Evolutionary conservation across 2,797 vertebrate species (phyloP), one percentile per base, ranked within the genome.

Genomic region (Typhlichthys eigenmanni): DNA sequence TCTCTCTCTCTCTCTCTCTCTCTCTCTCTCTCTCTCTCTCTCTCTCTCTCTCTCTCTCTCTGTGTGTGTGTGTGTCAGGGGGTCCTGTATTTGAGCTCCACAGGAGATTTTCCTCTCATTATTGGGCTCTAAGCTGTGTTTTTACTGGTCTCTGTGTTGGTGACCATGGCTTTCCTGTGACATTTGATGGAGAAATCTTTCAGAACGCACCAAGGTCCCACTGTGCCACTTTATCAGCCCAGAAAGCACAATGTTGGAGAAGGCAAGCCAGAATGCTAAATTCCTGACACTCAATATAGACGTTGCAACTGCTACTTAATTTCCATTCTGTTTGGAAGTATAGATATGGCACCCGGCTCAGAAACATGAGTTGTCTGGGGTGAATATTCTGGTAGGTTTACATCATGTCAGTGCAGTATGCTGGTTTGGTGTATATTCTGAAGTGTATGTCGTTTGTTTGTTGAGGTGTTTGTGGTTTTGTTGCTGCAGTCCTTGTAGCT

Each of bases 291-390:
- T n/a, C 56, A 5, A 16, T 16, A 48, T 14, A 55, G 52, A 55
- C 60, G 8, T 61, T 10, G 47, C 34, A 24, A 46, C 51, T 38
- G 57, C 8, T 73, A 58, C 14, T 9, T 34, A 55, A 58, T 50
- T 77, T 52, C 32, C 16, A 50, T 46, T 61, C 12, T 38, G 13
- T 17, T 71, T 69, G 47, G n/a, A 48, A 71, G 66, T 10, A 43
- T 63, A 72, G 87, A 60, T 62, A 84, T 78, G 87, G 72, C 47
- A 82, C 48, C 74, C 82, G 49, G 67, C 76, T 84, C 61, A 52
- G 19, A 19, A 80, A 60, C 1, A 96, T 96, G 94, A 94, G 93
- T 90, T 95, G 95, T 69, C 82, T 95, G 17, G 93, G 94, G 95
- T 96, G 86, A 95, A 95, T 95, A 60, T 4, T 69, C 24, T 34